Evolutionary conservation across 2,113 vertebrate species (phyloP).

Genomic region (Donacobius atricapilla): DNA sequence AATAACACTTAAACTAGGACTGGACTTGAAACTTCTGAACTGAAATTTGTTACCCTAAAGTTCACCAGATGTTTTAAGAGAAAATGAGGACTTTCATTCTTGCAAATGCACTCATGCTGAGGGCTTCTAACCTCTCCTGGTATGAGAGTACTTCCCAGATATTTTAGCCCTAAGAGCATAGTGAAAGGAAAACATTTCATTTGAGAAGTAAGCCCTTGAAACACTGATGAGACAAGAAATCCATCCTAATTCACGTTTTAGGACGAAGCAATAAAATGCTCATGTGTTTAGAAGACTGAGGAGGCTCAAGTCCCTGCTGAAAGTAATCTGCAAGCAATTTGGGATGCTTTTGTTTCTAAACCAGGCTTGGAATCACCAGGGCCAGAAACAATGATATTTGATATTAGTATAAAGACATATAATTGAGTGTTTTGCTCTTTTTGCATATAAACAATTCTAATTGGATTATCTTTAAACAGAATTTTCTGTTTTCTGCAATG

Average conservation of each 20-base stretch:
- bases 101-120: not conserved
- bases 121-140: not conserved
- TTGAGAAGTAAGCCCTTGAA: not conserved
- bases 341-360: not conserved
- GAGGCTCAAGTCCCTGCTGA: not conserved
- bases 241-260: not conserved
- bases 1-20: not conserved
- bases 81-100: not conserved
- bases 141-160: not conserved
- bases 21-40: not conserved
- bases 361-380: not conserved
- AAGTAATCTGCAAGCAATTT: conserved; percentile 22
- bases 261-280: not conserved
- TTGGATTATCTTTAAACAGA: not conserved
- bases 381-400: not conserved
- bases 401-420: conserved; percentile 10
- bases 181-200: conserved; percentile 10
- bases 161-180: not conserved
- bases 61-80: not conserved
- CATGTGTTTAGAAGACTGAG: not conserved
- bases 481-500: not conserved
- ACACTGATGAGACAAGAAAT: not conserved
- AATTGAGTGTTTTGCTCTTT: conserved; percentile 8
- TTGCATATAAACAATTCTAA: not conserved
- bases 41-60: not conserved